phyloP scores from a whole-genome alignment of 2,888 invertebrate species.

The Blastobasis lacticolella region DNA sequence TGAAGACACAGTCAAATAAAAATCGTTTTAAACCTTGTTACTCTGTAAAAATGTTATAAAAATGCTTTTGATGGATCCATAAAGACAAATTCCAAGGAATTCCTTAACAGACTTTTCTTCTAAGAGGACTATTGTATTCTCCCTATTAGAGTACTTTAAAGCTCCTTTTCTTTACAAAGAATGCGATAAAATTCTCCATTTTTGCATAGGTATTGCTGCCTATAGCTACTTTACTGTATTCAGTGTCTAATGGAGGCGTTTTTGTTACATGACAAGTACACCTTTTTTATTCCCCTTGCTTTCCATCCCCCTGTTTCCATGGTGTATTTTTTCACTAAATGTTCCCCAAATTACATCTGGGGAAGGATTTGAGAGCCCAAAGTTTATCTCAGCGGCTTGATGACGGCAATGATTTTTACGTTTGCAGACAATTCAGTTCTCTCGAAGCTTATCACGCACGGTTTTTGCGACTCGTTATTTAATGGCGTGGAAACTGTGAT shows the following conservation, averaged over 20 bases:
- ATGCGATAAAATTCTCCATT: too few relatives aligned
- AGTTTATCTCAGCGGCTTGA: constrained; percentile 11
- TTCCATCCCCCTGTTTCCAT: constrained; percentile 14
- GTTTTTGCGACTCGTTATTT: constrained; percentile 62
- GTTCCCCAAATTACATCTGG: not conserved
- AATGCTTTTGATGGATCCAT: too few relatives aligned
- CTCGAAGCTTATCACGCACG: constrained; percentile 56
- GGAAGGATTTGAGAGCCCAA: not conserved
- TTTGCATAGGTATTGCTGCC: too few relatives aligned
- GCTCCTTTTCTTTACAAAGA: too few relatives aligned
- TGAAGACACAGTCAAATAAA: too few relatives aligned
- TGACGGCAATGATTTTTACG: constrained; percentile 39
- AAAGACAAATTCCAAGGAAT: too few relatives aligned
- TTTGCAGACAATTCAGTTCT: constrained; percentile 52
- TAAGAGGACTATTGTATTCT: too few relatives aligned
- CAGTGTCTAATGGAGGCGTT: constrained; percentile 18
- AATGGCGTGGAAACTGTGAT: constrained; percentile 69
- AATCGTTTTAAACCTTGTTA: not conserved
- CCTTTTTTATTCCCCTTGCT: constrained; percentile 34
- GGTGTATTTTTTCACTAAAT: not conserved
- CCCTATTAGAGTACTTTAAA: too few relatives aligned
- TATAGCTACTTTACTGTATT: not conserved
- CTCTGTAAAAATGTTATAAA: too few relatives aligned
- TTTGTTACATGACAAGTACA: constrained; percentile 26
- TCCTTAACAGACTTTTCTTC: too few relatives aligned